These are phyloP conservation scores for Odontesthes bonariensis DNA, from an alignment of 2,113 vertebrate species.

Conservation along the genomic window DNA sequence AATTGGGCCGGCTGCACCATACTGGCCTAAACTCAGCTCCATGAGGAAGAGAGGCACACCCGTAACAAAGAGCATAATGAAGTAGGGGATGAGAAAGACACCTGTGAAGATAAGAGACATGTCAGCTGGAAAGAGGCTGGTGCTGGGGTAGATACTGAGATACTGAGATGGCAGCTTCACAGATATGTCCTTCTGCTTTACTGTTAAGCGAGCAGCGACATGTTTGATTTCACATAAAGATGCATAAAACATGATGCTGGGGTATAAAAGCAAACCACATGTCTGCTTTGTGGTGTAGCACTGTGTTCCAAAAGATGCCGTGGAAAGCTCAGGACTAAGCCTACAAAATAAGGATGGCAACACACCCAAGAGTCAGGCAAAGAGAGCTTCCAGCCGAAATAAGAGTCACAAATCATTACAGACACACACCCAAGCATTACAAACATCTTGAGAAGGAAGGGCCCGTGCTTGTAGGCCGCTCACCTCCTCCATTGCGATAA, in stretches of 20 bases:
- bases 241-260: background rate
- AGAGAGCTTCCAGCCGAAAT: slow-evolving; percentile 20
- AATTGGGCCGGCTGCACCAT: slow-evolving; percentile 84
- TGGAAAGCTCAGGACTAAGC: slow-evolving; percentile 20
- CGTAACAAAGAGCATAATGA: slow-evolving; percentile 86
- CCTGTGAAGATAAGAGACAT: slow-evolving; percentile 69
- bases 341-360: slow-evolving; percentile 15
- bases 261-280: slow-evolving; percentile 5
- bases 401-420: slow-evolving; percentile 28
- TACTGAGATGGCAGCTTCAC: background rate
- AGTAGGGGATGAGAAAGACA: slow-evolving; percentile 88
- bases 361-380: slow-evolving; percentile 38
- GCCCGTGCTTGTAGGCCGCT: slow-evolving; percentile 39
- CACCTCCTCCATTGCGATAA: slow-evolving; percentile 89
- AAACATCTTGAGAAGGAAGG: background rate
- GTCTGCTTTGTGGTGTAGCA: slow-evolving; percentile 31
- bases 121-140: background rate
- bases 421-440: slow-evolving; percentile 15
- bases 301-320: slow-evolving; percentile 13
- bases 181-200: slow-evolving; percentile 7
- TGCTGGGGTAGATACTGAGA: background rate
- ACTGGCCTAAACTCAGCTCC: slow-evolving; percentile 90
- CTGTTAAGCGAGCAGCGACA: slow-evolving; percentile 29
- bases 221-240: slow-evolving; percentile 25
- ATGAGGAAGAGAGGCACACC: slow-evolving; percentile 89